Base-by-base conservation (phyloP, 2,113 vertebrate species). In the Sceloporus tristichus region DNA sequence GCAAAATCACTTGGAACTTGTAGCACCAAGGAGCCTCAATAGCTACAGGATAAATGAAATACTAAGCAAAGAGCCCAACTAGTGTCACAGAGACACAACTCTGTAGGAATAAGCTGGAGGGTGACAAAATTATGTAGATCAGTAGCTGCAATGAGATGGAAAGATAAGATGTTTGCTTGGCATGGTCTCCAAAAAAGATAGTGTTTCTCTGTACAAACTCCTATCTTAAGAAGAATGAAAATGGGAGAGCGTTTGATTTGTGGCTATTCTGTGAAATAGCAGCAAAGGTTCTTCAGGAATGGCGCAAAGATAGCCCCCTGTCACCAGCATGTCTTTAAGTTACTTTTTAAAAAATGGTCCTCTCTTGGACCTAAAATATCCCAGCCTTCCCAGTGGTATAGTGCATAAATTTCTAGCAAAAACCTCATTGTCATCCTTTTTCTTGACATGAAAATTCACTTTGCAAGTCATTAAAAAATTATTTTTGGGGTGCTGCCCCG, bases 11-110 rank as follows among this genome's bases (percentile, higher is more conserved):
- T 80, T 53, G 4, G 65, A 66, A 0, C 14, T 27, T 19, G 65
- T 66, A 74, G 68, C 25, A 88, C 82, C 66, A 76, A 75, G 86
- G 90, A 86, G n/a, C 18, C 2, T 18, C 59, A 48, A 84, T 73
- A 8, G 85, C 48, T 87, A 85, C 48, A 86, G 90, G 5, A 53
- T 76, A 9, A 53, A 85, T 54, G 34, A 84, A 1, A 18, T 48
- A 53, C 7, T 88, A 38, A 34, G 29, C 2, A 21, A 19, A 56
- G 23, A 86, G 25, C 84, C 9, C 71, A 42, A 1, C 66, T 11
- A 74, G 40, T 19, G 9, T 84, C 38, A 1, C 68, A 27, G n/a
- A 16, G n/a, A 87, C 85, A 71, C 34, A 89, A 88, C 78, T 19
- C 3, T 85, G 75, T 71, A 42, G 14, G 82, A 54, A 71, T 10